Percentiles rank a stretch among this genome's conserved stretches.
These are phyloP conservation scores for Burhinus oedicnemus DNA, from an alignment of 2,113 vertebrate genomes.

Conservation along the genomic window DNA sequence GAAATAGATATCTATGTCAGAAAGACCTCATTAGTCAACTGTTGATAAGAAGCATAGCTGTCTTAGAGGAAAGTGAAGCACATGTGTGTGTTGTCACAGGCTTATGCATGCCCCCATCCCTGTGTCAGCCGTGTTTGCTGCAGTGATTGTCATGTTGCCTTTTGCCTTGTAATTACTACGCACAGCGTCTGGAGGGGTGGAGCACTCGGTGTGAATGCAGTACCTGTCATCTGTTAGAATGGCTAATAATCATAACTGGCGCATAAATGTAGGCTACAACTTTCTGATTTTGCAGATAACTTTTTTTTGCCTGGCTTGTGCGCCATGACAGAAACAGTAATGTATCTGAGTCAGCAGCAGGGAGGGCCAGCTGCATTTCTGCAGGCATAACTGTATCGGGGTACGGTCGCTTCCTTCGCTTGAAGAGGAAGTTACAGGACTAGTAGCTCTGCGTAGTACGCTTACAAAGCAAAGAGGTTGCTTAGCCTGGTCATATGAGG, in stretches of 20 bases:
- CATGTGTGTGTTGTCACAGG: not conserved
- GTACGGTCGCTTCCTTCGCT: not conserved
- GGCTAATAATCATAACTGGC: not conserved
- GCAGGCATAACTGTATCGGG: accelerated
- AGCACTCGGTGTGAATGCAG: accelerated
- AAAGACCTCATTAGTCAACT: not conserved
- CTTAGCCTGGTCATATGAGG: not conserved
- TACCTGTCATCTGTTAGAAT: not conserved
- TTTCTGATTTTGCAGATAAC: not conserved
- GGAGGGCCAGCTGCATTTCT: not conserved
- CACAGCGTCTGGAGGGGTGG: not conserved
- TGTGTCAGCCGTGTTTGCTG: accelerated
- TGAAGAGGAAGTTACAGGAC: not conserved
- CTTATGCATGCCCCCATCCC: not conserved
- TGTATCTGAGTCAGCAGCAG: not conserved
- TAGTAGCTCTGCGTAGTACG: too few species aligned
- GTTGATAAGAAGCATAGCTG: not conserved
- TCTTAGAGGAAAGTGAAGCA: not conserved
- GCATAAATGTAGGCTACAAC: accelerated
- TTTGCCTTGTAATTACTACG: not conserved
- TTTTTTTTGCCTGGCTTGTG: not conserved
- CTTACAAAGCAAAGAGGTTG: not conserved
- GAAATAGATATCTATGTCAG: too few species aligned
- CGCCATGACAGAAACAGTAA: not conserved
- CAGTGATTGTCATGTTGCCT: not conserved